phyloP scores from a whole-genome alignment of 2,888 invertebrate species.

The Protophormia terraenovae region DNA sequence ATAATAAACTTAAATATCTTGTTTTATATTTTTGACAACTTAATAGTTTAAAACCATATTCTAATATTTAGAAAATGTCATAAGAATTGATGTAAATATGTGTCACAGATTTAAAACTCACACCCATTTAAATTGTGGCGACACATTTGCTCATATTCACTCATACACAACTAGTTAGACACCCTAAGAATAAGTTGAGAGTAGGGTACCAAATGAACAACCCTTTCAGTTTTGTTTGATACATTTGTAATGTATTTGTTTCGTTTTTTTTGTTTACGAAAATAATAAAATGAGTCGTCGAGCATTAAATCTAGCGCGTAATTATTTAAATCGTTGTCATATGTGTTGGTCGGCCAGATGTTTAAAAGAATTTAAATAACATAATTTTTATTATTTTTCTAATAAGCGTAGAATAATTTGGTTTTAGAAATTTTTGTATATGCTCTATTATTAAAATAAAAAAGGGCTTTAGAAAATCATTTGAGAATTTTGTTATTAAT shows the following conservation, averaged over 20 bases:
- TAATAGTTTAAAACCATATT: constrained; percentile 61
- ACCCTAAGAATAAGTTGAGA: constrained; percentile 26
- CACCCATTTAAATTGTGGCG: constrained; percentile 59
- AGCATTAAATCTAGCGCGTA: constrained; percentile 78
- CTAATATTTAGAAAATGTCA: constrained; percentile 61
- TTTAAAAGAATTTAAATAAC: constrained; percentile 25
- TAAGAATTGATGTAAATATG: constrained; percentile 67
- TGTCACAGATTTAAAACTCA: constrained; percentile 70
- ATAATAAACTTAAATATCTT: constrained; percentile 25
- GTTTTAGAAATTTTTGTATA: no score
- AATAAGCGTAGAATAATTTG: no score
- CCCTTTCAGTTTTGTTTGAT: constrained; percentile 29
- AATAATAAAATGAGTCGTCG: constrained; percentile 65
- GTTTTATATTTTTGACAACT: constrained; percentile 66
- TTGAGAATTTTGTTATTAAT: not conserved
- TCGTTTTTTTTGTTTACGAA: constrained; percentile 10
- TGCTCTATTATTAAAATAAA: no score
- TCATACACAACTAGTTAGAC: not conserved
- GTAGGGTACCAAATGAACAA: constrained; percentile 25
- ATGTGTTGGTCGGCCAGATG: constrained; percentile 65
- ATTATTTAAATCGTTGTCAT: constrained; percentile 78
- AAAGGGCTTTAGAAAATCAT: no score
- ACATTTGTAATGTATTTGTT: no score
- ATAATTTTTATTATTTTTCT: no score
- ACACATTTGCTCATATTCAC: constrained; percentile 20